Conservation (phyloP, 2,888 invertebrate species). For the Cantharis nigra region DNA sequence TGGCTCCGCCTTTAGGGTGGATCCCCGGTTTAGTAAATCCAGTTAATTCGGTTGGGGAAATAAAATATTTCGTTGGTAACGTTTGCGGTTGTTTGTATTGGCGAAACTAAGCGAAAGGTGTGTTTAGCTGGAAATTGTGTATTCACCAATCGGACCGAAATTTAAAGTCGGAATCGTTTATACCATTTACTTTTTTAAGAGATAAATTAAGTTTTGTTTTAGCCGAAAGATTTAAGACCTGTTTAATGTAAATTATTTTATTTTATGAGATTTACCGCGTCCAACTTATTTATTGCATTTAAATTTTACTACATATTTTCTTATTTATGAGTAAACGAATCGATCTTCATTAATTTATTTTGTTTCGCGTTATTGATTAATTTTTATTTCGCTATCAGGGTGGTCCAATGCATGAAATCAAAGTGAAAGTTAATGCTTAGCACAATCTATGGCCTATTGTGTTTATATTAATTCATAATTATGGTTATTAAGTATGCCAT, state of each 20-base stretch:
- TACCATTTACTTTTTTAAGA: constrained; percentile 52
- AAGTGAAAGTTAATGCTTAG: constrained; percentile 6
- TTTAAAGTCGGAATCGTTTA: constrained; percentile 39
- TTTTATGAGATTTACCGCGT: constrained; percentile 44
- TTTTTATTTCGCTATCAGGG: constrained; percentile 16
- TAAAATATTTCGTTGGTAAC: constrained; percentile 24
- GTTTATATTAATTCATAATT: constrained; percentile 1
- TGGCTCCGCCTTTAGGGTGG: constrained; percentile 40
- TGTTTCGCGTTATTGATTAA: constrained; percentile 8
- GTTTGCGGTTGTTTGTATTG: constrained; percentile 25
- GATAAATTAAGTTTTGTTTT: constrained; percentile 57
- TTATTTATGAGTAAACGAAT: constrained; percentile 4
- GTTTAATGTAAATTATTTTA: constrained; percentile 55
- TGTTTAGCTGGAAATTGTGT: constrained; percentile 33
- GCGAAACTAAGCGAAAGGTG: constrained; percentile 32
- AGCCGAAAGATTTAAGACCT: constrained; percentile 54
- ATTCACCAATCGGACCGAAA: constrained; percentile 36
- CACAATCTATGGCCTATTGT: constrained; percentile 10
- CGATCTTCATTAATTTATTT: constrained; percentile 8
- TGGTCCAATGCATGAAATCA: constrained; percentile 10
- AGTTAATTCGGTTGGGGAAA: constrained; percentile 36
- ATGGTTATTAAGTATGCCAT: not conserved
- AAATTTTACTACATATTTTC: constrained; percentile 22
- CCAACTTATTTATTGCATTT: constrained; percentile 23
- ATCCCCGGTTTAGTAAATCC: constrained; percentile 3